A percentile compares a stretch with the other conserved stretches of the same genome.
phyloP scores from a whole-genome alignment of 1,140 invertebrate species.

The Drosophila nikananu region DNA sequence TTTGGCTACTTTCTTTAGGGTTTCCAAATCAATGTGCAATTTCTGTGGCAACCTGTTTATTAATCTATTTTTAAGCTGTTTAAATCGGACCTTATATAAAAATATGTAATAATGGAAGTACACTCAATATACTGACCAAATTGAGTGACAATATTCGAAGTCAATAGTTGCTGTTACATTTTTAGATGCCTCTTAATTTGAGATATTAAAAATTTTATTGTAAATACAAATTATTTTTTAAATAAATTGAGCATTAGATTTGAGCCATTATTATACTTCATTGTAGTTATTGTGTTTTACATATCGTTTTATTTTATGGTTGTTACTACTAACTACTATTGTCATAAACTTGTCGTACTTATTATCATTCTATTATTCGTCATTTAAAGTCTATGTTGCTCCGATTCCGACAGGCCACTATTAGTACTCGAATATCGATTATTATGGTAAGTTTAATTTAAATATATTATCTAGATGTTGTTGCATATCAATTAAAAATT shows the following conservation, averaged over 20 bases:
- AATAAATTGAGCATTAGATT: background rate
- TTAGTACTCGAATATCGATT: background rate
- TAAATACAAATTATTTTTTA: background rate
- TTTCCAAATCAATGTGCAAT: slow-evolving; percentile 9
- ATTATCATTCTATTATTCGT: background rate
- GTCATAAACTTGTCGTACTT: slow-evolving; percentile 9
- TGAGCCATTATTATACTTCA: background rate
- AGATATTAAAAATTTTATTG: background rate
- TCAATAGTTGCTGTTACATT: background rate
- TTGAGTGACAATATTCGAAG: background rate
- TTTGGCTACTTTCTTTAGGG: background rate
- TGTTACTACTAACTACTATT: slow-evolving; percentile 8
- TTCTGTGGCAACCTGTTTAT: background rate
- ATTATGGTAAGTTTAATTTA: background rate
- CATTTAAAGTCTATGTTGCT: background rate
- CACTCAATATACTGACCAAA: slow-evolving; percentile 13
- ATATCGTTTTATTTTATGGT: background rate
- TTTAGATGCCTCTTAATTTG: background rate
- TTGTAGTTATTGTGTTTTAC: background rate
- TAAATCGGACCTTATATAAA: too few species aligned
- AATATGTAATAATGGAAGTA: background rate
- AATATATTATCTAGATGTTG: background rate
- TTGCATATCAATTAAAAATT: background rate
- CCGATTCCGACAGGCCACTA: background rate
- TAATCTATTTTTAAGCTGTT: background rate